These are phyloP conservation scores for Liodrosophila aerea DNA, from an alignment of 2,888 invertebrate genomes.

Conservation along the genomic window DNA sequence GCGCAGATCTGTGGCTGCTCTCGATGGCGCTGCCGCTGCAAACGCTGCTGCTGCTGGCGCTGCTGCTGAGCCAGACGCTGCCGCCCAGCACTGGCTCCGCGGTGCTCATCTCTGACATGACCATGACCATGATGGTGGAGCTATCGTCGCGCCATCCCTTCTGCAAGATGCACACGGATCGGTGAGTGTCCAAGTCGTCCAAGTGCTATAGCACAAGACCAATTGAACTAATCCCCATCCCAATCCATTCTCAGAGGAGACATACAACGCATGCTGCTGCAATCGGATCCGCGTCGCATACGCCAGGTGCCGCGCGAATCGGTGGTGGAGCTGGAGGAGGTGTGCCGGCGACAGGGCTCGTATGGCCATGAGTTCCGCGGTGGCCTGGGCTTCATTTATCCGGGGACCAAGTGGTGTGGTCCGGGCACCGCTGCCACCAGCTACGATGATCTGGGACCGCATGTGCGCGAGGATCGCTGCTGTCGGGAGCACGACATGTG, in stretches of 20 bases:
- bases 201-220: too few relatives aligned
- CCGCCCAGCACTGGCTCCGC: slow-evolving; percentile 74
- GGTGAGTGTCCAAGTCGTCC: too few relatives aligned
- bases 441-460: slow-evolving; percentile 86
- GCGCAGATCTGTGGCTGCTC: slow-evolving; percentile 3
- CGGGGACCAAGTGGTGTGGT: slow-evolving; percentile 92
- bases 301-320: slow-evolving; percentile 86
- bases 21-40: slow-evolving; percentile 35
- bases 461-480: slow-evolving; percentile 87
- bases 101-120: slow-evolving; percentile 85
- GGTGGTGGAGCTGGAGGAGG: slow-evolving; percentile 84
- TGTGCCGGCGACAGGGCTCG: slow-evolving; percentile 83
- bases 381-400: slow-evolving; percentile 84
- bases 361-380: slow-evolving; percentile 81
- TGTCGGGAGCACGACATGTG: slow-evolving; percentile 90
- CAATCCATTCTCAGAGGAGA: slow-evolving; percentile 83
- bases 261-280: slow-evolving; percentile 85
- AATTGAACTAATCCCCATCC: background rate
- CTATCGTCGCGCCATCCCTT: slow-evolving; percentile 85
- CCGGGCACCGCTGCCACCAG: slow-evolving; percentile 86
- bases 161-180: slow-evolving; percentile 85
- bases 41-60: slow-evolving; percentile 43
- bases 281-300: slow-evolving; percentile 84
- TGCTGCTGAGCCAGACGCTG: slow-evolving; percentile 50
- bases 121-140: slow-evolving; percentile 87